A percentile compares a stretch with the other conserved stretches of the same genome.
phyloP scores from a whole-genome alignment of 1,140 invertebrate genomes.

The Philopotamus ludificatus region DNA sequence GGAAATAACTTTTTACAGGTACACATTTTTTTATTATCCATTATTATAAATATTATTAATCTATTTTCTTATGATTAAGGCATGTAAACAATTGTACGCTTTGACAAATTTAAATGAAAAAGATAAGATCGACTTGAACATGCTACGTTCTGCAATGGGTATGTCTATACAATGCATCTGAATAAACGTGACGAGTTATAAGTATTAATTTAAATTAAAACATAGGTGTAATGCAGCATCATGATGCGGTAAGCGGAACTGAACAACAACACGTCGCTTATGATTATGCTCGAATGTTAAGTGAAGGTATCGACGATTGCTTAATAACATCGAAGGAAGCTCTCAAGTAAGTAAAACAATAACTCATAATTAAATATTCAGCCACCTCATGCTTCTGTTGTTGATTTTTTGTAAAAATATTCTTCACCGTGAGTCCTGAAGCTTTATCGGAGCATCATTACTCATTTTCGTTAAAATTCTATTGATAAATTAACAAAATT shows the following conservation, averaged over 20 bases:
- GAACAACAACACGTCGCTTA: constrained; percentile 71
- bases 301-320: constrained; percentile 60
- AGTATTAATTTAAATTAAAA: constrained; percentile 55
- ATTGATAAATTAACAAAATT: too few species aligned
- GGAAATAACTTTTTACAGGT: constrained; percentile 69
- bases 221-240: constrained; percentile 65
- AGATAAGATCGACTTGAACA: constrained; percentile 47
- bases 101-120: constrained; percentile 42
- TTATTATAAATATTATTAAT: neutral
- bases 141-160: constrained; percentile 60
- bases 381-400: neutral
- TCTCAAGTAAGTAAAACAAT: constrained; percentile 48
- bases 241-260: constrained; percentile 67
- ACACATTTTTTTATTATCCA: neutral
- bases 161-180: neutral
- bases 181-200: constrained; percentile 47
- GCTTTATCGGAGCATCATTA: too few species aligned
- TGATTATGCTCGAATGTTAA: constrained; percentile 69
- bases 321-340: constrained; percentile 52
- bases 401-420: neutral
- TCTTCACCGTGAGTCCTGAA: too few species aligned
- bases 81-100: constrained; percentile 58
- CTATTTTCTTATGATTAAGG: constrained; percentile 40
- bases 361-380: too few species aligned
- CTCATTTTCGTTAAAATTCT: too few species aligned